phyloP scores from a whole-genome alignment of 2,113 vertebrate genomes.

The Ceyx melanurus region DNA sequence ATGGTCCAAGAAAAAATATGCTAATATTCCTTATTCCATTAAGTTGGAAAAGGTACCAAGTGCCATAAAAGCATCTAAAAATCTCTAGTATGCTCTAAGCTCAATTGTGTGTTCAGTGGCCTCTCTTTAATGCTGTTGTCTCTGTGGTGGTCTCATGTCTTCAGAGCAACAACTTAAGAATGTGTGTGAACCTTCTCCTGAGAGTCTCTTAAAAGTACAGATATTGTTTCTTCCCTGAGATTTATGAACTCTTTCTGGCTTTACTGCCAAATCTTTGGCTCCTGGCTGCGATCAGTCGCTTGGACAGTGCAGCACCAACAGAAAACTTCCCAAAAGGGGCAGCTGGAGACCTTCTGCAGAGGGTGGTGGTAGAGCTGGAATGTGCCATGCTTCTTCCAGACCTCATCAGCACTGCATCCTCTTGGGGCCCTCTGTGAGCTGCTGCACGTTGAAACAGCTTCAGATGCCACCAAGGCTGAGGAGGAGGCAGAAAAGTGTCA shows the following conservation, averaged over 20 bases:
- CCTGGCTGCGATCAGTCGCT: not conserved
- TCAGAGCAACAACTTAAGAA: not conserved
- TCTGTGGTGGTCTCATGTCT: not conserved
- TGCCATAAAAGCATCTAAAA: not conserved
- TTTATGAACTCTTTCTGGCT: not conserved
- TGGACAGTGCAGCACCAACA: not conserved
- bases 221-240: not conserved
- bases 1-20: not conserved
- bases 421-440: not conserved
- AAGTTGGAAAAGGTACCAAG: not conserved
- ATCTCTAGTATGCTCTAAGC: accelerated
- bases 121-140: not conserved
- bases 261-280: not conserved
- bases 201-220: not conserved
- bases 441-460: not conserved
- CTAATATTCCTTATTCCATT: not conserved
- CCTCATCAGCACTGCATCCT: no score
- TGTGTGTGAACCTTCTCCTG: not conserved
- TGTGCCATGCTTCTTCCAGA: not conserved
- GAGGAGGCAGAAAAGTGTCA: not conserved
- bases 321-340: not conserved
- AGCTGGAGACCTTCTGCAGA: not conserved
- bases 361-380: not conserved
- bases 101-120: accelerated
- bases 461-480: not conserved